phyloP scores from a whole-genome alignment of 2,113 vertebrate species.

The Equus przewalskii region DNA sequence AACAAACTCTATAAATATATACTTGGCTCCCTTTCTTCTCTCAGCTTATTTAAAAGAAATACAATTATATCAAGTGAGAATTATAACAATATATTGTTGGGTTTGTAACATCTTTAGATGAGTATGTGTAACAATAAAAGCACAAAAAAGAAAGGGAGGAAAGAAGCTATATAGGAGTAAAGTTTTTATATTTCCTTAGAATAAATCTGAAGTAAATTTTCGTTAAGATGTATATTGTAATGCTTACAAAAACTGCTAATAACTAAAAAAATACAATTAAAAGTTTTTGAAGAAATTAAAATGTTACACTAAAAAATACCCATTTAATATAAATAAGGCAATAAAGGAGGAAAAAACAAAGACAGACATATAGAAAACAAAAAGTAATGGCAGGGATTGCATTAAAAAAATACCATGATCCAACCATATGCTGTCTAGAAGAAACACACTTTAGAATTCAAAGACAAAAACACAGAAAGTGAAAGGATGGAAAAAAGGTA shows the following conservation, averaged over 20 bases:
- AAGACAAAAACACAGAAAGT: neutral
- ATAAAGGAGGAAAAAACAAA: neutral
- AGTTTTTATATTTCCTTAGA: conserved; percentile 46
- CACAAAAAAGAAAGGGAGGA: neutral
- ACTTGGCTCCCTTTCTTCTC: neutral
- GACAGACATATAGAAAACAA: neutral
- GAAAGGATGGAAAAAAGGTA: neutral
- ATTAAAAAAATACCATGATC: conserved; percentile 9
- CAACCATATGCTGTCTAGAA: neutral
- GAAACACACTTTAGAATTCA: neutral
- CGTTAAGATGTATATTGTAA: neutral
- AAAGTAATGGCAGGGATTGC: neutral
- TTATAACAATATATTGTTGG: neutral
- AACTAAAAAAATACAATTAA: neutral
- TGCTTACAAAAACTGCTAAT: neutral
- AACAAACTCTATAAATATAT: neutral
- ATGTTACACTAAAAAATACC: conserved; percentile 6
- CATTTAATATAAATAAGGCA: neutral
- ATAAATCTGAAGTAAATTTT: conserved; percentile 55
- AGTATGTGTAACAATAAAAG: neutral
- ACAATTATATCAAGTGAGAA: neutral
- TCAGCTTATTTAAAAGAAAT: neutral
- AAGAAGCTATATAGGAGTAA: neutral
- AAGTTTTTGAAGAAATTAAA: conserved; percentile 3
- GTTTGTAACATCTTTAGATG: conserved; percentile 25